These are phyloP conservation scores for Eciton burchellii DNA, from an alignment of 1,140 invertebrate species.

Conservation along the genomic window DNA sequence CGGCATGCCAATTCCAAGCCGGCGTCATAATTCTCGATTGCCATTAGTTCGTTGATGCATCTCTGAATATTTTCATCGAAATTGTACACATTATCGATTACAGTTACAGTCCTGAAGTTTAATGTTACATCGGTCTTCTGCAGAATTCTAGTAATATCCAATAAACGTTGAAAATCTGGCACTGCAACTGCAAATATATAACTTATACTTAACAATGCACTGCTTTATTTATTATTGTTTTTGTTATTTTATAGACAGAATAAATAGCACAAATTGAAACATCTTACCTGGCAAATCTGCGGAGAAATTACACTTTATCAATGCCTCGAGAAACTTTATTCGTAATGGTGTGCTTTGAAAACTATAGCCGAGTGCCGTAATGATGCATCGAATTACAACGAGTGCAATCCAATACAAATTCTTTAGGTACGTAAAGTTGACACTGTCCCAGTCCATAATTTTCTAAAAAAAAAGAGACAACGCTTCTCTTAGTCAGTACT, in stretches of 20 bases:
- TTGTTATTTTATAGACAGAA: conserved; percentile 6
- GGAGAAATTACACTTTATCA: conserved; percentile 85
- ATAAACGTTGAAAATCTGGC: conserved; percentile 85
- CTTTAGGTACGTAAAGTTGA: conserved; percentile 76
- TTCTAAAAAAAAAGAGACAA: conserved; percentile 72
- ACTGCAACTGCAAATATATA: conserved; percentile 80
- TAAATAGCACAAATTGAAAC: conserved; percentile 10
- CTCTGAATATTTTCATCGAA: conserved; percentile 80
- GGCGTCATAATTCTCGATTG: conserved; percentile 84
- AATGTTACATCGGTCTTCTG: conserved; percentile 79
- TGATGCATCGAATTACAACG: conserved; percentile 86
- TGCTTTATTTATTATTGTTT: no score
- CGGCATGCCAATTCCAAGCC: conserved; percentile 87
- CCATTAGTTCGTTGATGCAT: conserved; percentile 86
- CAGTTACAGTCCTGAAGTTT: conserved; percentile 77
- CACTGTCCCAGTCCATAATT: conserved; percentile 80
- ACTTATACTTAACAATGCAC: conserved; percentile 42
- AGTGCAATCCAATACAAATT: conserved; percentile 86
- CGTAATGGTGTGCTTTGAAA: conserved; percentile 87
- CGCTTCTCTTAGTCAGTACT: conserved; percentile 18
- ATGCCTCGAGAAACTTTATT: conserved; percentile 85
- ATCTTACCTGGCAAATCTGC: conserved; percentile 86
- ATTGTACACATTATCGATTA: conserved; percentile 75
- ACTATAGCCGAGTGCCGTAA: conserved; percentile 85
- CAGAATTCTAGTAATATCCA: conserved; percentile 85